Evolutionary conservation across 2,888 invertebrate genomes (phyloP).

Genomic region (Muschampia plurimacula): DNA sequence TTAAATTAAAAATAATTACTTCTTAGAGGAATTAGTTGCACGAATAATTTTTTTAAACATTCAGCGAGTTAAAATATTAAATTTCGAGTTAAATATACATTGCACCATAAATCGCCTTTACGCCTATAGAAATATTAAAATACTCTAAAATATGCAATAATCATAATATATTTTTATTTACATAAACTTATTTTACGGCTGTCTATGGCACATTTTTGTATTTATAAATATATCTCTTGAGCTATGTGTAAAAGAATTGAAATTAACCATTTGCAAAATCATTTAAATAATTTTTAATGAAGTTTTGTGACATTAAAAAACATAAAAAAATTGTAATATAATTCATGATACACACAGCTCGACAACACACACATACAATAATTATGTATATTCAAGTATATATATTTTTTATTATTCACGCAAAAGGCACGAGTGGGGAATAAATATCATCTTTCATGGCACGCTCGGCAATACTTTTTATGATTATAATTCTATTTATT

Average conservation of each 20-base stretch:
- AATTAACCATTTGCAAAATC: not conserved
- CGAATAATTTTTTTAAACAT: slow-evolving; percentile 37
- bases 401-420: slow-evolving; percentile 14
- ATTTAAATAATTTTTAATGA: not conserved
- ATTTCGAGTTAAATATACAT: slow-evolving; percentile 49
- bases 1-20: not conserved
- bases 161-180: slow-evolving; percentile 42
- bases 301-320: slow-evolving; percentile 14
- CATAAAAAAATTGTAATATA: not conserved
- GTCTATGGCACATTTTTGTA: slow-evolving; percentile 52
- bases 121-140: slow-evolving; percentile 37
- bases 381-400: slow-evolving; percentile 17
- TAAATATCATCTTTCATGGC: slow-evolving; percentile 35
- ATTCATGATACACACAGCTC: slow-evolving; percentile 24
- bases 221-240: slow-evolving; percentile 18
- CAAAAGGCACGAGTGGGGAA: slow-evolving; percentile 29
- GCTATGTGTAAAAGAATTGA: slow-evolving; percentile 18
- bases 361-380: slow-evolving; percentile 10
- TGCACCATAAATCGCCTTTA: slow-evolving; percentile 59
- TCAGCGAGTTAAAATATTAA: slow-evolving; percentile 50
- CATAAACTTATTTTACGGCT: slow-evolving; percentile 46
- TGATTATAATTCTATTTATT: not conserved
- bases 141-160: slow-evolving; percentile 31
- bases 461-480: slow-evolving; percentile 19
- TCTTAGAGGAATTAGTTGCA: slow-evolving; percentile 44